Base-by-base conservation (phyloP, 2,888 invertebrate genomes). In the Drosophila putrida region DNA sequence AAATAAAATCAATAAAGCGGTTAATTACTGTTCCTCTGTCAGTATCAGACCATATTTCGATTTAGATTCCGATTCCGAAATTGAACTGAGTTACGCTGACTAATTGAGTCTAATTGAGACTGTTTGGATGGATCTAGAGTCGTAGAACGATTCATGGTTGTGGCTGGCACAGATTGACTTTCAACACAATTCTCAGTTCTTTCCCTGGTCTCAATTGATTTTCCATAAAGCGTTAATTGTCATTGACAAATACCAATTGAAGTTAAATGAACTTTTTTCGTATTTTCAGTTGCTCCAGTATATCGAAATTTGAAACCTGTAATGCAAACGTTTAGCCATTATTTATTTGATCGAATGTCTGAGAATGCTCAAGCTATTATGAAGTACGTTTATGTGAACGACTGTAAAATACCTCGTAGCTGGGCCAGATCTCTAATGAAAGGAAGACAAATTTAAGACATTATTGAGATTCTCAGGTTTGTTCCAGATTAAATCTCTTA, bases 51-150 rank as follows among this genome's bases (percentile, higher is more conserved):
- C 70, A 66, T 70, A 50, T 60, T 62, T 55, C 39, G 47, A 39
- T 31, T 53, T 49, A 55, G 28, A 61, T 60, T 55, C 27, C 11
- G 11, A 49, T 33, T 33, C 33, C 49, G 6, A 54, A 54, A 39
- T 59, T 20, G 20, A 61, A 41, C 60, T 41, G 59, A 41, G 64
- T 60, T 46, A 66, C 55, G 65, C 80, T 53, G 62, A 61, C 55
- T 72, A 82, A 83, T 83, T 88, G 78, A 78, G 62, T 54, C 49
- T 72, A 85, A 88, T 83, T 88, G 76, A 67, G 51, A 55, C 47
- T 47, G 57, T 46, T 60, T 6, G 59, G 51, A 57, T 31, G 35
- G 43, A 13, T 54, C 13, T 13, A 35, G 10, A 50, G 13, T 33
- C 43, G 51, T 20, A 38, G 13, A 61, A 71, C 61, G 53, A 57